These are phyloP conservation scores for Punctoribates punctum DNA, from an alignment of 2,888 invertebrate species.

Conservation along the genomic window DNA sequence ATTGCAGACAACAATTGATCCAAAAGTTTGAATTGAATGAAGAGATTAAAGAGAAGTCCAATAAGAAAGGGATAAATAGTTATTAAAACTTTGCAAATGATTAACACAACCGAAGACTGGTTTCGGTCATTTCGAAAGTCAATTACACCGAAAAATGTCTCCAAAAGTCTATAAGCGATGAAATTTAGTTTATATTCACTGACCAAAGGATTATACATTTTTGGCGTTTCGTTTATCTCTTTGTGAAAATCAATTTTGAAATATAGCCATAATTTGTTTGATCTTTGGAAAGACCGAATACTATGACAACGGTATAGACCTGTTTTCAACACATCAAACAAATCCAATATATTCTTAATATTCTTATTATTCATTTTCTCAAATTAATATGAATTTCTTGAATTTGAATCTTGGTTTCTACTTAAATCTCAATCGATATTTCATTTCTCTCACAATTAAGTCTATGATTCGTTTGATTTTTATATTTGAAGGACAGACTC, in stretches of 20 bases:
- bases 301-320: constrained; percentile 10
- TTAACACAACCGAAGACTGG: neutral
- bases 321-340: neutral
- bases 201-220: constrained; percentile 40
- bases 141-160: constrained; percentile 40
- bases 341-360: neutral
- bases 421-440: no score
- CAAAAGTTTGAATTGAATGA: neutral
- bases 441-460: no score
- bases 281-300: neutral
- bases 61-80: neutral
- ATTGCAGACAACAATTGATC: neutral
- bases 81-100: neutral
- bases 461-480: no score
- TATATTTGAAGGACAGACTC: no score
- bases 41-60: neutral
- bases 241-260: no score
- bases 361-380: neutral
- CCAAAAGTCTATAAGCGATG: constrained; percentile 32
- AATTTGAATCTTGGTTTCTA: no score
- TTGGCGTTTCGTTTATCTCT: neutral
- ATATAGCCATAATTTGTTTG: neutral
- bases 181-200: constrained; percentile 40
- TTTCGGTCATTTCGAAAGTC: neutral
- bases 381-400: no score